Evolutionary conservation across 2,113 vertebrate genomes (phyloP).

Genomic region (Muntiacus muntjak): DNA sequence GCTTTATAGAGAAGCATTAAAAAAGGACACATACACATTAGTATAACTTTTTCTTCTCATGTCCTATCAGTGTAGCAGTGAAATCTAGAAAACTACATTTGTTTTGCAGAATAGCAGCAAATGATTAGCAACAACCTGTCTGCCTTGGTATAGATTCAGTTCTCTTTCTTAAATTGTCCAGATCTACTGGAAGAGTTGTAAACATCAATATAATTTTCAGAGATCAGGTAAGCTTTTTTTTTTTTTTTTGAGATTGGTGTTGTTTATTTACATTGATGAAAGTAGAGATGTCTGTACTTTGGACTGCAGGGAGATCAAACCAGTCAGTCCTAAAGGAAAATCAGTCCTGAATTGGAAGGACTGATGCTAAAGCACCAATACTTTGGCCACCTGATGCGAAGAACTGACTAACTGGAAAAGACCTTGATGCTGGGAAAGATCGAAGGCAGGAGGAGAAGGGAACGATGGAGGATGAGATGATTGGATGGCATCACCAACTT

Average conservation of each 20-base stretch:
- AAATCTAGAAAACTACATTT: neutral
- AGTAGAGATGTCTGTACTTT: neutral
- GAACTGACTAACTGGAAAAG: neutral
- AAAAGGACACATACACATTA: neutral
- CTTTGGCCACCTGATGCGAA: neutral
- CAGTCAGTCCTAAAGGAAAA: neutral
- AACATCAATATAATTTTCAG: neutral
- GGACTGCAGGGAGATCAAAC: neutral
- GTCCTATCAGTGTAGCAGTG: neutral
- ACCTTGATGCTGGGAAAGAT: neutral
- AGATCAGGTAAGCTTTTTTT: neutral
- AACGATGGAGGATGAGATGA: neutral
- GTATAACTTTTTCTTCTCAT: neutral
- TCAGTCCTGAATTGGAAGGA: neutral
- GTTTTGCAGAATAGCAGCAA: conserved; percentile 21
- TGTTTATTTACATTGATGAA: neutral
- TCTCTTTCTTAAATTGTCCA: neutral
- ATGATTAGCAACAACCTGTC: neutral
- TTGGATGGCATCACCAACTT: neutral
- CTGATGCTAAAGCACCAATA: neutral
- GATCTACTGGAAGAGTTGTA: neutral
- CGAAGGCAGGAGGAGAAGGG: neutral
- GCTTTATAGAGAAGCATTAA: neutral
- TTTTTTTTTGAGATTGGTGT: neutral
- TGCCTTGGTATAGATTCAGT: neutral